Evolutionary conservation across 2,888 invertebrate genomes (phyloP).

Genomic region (Listrodromus nycthemerus): DNA sequence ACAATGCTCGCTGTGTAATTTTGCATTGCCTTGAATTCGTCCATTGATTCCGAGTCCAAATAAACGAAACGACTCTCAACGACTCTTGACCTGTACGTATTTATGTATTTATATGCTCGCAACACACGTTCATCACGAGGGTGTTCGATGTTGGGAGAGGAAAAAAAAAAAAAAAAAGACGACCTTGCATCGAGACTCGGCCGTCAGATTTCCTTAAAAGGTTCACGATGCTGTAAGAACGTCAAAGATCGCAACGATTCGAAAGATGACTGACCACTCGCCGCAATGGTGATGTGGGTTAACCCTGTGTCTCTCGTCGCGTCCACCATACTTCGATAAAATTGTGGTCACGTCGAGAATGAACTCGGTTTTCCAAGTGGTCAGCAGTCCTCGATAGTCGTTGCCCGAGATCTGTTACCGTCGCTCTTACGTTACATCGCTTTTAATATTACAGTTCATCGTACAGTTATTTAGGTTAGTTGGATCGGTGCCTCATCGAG

Average conservation of each 20-base stretch:
- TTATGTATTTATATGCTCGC: neutral
- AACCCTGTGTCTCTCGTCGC: conserved; percentile 21
- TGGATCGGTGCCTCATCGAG: conserved; percentile 21
- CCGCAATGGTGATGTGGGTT: conserved; percentile 73
- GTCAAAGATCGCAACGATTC: conserved; percentile 28
- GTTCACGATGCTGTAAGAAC: conserved; percentile 64
- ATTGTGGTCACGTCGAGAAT: neutral
- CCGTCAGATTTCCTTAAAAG: conserved; percentile 71
- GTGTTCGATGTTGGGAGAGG: conserved; percentile 1
- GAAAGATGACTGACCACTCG: conserved; percentile 62
- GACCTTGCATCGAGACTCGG: conserved; percentile 61
- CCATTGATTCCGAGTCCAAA: conserved; percentile 7
- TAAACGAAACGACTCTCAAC: neutral
- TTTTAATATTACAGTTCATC: conserved; percentile 26
- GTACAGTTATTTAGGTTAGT: conserved; percentile 7
- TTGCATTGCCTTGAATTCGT: neutral
- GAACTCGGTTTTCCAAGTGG: neutral
- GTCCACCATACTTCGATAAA: conserved; percentile 10
- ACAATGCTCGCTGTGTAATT: conserved; percentile 10
- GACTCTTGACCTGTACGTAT: neutral
- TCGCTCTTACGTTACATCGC: neutral
- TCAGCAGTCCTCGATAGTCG: conserved; percentile 28
- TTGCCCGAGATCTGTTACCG: neutral
- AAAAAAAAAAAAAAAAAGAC: conserved; percentile 42
- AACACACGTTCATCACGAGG: conserved; percentile 3